Percentiles rank a stretch among this genome's conserved stretches.
These are phyloP conservation scores for Lepus europaeus DNA, from an alignment of 2,113 vertebrate species.

Conservation along the genomic window DNA sequence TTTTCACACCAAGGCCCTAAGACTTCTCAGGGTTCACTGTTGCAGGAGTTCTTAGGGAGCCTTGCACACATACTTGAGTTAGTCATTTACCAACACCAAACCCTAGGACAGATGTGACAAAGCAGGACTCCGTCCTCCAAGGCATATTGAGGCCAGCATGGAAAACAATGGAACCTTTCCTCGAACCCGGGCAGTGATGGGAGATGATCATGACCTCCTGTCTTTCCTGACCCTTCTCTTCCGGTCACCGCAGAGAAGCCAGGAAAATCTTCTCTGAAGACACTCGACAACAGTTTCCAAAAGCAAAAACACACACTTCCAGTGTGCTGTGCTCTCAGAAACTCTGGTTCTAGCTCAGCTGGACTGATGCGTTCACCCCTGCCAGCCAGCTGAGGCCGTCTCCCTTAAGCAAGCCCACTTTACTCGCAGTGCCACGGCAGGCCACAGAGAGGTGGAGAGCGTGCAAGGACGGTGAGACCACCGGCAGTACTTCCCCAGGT, in stretches of 20 bases:
- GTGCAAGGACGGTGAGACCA: constrained; percentile 89
- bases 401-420: constrained; percentile 92
- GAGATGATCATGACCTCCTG: neutral
- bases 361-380: constrained; percentile 90
- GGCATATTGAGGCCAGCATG: neutral
- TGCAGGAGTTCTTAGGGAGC: neutral
- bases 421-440: constrained; percentile 91
- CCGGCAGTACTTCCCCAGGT: constrained; percentile 90
- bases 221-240: neutral
- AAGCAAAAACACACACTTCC: neutral
- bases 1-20: neutral
- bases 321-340: constrained; percentile 17
- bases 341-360: constrained; percentile 90
- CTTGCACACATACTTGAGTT: neutral
- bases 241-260: neutral
- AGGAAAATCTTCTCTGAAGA: constrained; percentile 56
- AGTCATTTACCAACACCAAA: neutral
- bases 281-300: neutral
- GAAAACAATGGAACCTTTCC: neutral
- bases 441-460: constrained; percentile 92
- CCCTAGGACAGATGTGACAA: neutral
- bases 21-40: neutral
- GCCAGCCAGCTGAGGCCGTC: constrained; percentile 90
- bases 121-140: neutral
- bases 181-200: neutral